Evolutionary conservation across 2,113 vertebrate genomes (phyloP), one percentile per base, ranked within the genome.

Genomic region (Pardalotus punctatus): DNA sequence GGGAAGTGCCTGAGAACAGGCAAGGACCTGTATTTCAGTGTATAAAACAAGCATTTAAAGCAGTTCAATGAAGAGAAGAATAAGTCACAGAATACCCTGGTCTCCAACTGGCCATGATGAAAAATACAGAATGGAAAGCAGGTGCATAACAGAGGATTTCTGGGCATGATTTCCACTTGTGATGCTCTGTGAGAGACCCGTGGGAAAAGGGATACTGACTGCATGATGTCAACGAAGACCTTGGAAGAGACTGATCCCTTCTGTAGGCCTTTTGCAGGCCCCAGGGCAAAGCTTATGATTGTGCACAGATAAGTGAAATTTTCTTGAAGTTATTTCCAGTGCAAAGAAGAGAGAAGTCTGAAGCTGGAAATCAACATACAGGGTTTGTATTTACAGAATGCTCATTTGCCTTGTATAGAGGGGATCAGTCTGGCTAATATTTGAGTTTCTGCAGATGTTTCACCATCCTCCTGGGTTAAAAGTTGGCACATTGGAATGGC

Each of bases 391-490:
- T 86, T 93, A 51, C 51, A 74, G 47, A 78, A 35, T 56, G 42
- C 48, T 93, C 27, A 25, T 87, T 95, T 91, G 36, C 22, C 50
- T 78, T 58, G 27, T 86, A 86, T 40, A 79, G 60, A 84, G 73
- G 19, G 25, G 69, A 93, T 71, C 77, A 58, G 20, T 70, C 67
- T 86, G 65, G 84, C 11, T 64, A 81, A 95, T 94, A 89, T 84
- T 96, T 94, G 86, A 69, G 51, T 81, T 94, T 89, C 69, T 93
- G 69, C 72, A 96, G 51, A 35, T 93, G 93, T 81, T 94, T 81
- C 43, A n/a, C 21, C 60, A 58, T 81, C 27, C 51, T 95, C 47
- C 60, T 86, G 81, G 33, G 65, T 81, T 96, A 50, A 74, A 91
- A 86, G 43, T 16, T 94, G 93, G 60, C 89, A 84, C 47, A 66